Conservation (phyloP, 1,140 invertebrate species). For the Drosophila tani region DNA sequence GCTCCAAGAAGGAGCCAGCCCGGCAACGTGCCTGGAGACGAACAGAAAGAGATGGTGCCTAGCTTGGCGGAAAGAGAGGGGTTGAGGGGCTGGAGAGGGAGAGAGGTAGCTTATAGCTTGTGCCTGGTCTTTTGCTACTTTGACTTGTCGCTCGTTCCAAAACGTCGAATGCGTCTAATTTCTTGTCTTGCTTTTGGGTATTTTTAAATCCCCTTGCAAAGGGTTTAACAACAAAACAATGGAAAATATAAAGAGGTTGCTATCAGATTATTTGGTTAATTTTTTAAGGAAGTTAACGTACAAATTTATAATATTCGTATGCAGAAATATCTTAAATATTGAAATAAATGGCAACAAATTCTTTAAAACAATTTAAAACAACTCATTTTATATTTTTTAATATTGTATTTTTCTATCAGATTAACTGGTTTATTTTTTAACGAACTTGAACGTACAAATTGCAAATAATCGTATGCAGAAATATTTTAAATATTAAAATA, state of each 20-base stretch:
- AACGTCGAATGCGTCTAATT: conserved; percentile 83
- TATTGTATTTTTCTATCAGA: neutral
- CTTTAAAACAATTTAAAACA: too few relatives aligned
- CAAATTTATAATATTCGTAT: too few relatives aligned
- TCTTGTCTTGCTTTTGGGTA: conserved; percentile 68
- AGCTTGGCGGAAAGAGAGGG: conserved; percentile 6
- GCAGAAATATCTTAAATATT: too few relatives aligned
- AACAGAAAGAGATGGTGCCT: conserved; percentile 16
- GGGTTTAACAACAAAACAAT: neutral
- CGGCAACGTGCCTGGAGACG: conserved; percentile 43
- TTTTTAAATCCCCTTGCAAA: conserved; percentile 27
- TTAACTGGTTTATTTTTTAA: neutral
- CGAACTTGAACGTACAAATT: too few relatives aligned
- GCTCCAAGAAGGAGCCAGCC: conserved; percentile 50
- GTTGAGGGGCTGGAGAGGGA: neutral
- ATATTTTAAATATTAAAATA: too few relatives aligned
- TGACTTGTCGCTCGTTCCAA: conserved; percentile 79
- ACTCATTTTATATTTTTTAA: too few relatives aligned
- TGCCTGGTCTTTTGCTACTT: conserved; percentile 62
- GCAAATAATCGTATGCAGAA: too few relatives aligned
- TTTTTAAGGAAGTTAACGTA: too few relatives aligned
- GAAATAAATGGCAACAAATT: too few relatives aligned
- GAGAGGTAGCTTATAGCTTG: conserved; percentile 48
- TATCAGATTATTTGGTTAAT: neutral
- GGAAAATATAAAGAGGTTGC: neutral